Evolutionary conservation across 2,113 vertebrate species (phyloP).

Genomic region (Equus quagga): DNA sequence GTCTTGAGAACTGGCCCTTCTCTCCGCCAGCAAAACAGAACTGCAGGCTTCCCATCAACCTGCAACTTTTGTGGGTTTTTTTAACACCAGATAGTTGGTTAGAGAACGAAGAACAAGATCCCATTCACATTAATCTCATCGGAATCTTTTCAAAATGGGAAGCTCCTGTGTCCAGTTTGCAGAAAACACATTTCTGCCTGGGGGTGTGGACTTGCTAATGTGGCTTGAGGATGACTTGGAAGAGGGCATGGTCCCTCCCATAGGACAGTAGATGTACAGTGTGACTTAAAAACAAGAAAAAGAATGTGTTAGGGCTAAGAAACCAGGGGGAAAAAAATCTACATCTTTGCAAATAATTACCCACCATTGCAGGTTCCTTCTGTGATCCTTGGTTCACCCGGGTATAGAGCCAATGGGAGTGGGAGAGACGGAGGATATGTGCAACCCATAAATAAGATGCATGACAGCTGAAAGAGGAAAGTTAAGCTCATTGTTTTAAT

Average conservation of each 20-base stretch:
- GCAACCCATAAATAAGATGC: neutral
- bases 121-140: neutral
- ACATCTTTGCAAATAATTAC: neutral
- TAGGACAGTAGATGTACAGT: neutral
- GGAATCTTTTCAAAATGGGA: neutral
- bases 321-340: neutral
- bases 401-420: neutral
- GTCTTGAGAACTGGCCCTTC: neutral
- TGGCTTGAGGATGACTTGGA: neutral
- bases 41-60: neutral
- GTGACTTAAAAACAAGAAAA: neutral
- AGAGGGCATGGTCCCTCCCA: neutral
- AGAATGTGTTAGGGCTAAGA: neutral
- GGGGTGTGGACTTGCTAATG: too few species aligned
- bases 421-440: neutral
- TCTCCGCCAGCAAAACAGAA: neutral
- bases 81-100: neutral
- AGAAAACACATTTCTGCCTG: neutral
- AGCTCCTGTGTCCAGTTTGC: neutral
- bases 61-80: neutral
- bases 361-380: neutral
- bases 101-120: neutral
- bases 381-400: neutral
- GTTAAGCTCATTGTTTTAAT: neutral
- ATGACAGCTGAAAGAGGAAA: neutral